Evolutionary conservation across 2,888 invertebrate genomes (phyloP).

Genomic region (Amiota mariae): DNA sequence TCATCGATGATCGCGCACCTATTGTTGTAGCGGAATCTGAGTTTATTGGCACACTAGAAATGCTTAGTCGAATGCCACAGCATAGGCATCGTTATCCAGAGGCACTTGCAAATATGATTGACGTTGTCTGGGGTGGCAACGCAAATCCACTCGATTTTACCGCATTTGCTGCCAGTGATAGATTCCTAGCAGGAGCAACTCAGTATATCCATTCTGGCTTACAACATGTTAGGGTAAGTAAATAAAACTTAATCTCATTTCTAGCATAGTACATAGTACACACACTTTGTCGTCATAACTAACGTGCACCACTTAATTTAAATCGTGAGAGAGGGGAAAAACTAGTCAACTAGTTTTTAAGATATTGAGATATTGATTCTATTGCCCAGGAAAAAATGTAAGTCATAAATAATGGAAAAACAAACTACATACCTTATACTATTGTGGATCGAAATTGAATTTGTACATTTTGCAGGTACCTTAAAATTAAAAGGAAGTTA

Average conservation of each 20-base stretch:
- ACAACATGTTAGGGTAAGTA: constrained; percentile 83
- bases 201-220: constrained; percentile 95
- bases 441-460: too few relatives aligned
- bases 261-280: neutral
- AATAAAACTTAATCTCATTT: neutral
- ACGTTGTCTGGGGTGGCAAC: constrained; percentile 82
- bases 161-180: constrained; percentile 77
- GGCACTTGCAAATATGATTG: constrained; percentile 86
- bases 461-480: too few relatives aligned
- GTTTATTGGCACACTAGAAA: constrained; percentile 89
- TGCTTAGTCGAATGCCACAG: constrained; percentile 83
- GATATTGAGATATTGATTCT: too few relatives aligned
- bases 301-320: too few relatives aligned
- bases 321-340: too few relatives aligned
- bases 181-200: constrained; percentile 85
- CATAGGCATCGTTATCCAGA: constrained; percentile 87
- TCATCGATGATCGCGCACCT: constrained; percentile 87
- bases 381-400: too few relatives aligned
- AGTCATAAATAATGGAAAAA: too few relatives aligned
- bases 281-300: too few relatives aligned
- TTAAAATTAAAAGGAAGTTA: too few relatives aligned
- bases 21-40: constrained; percentile 87
- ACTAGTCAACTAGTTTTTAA: too few relatives aligned
- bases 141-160: constrained; percentile 61
- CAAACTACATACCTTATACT: too few relatives aligned